Evolutionary conservation across 2,113 vertebrate species (phyloP).

Genomic region (Pica pica): DNA sequence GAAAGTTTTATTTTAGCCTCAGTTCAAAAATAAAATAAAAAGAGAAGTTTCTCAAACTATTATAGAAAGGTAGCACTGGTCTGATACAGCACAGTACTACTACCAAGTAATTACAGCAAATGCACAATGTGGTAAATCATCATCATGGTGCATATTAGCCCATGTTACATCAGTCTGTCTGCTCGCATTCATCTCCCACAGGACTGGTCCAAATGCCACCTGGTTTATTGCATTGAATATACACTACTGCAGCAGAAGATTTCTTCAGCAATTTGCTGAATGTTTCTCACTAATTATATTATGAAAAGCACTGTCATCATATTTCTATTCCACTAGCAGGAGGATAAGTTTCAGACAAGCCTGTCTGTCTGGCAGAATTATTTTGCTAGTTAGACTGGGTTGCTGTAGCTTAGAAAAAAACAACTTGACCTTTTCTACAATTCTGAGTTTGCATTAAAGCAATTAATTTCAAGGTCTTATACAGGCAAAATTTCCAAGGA

Average conservation of each 20-base stretch:
- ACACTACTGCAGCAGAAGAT: not conserved
- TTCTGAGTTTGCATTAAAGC: not conserved
- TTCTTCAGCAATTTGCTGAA: not conserved
- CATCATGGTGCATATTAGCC: not conserved
- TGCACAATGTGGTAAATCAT: not conserved
- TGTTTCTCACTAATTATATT: not conserved
- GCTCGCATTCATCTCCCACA: not conserved
- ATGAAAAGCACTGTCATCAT: not conserved
- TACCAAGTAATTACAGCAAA: not conserved
- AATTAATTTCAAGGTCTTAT: not conserved
- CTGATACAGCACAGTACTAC: not conserved
- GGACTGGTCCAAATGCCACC: not conserved
- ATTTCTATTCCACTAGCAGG: not conserved
- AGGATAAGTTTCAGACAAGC: not conserved
- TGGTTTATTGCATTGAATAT: not conserved
- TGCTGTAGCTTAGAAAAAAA: not conserved
- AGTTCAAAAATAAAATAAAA: not conserved
- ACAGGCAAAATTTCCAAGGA: not conserved
- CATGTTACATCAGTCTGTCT: not conserved
- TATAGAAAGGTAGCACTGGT: not conserved
- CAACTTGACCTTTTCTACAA: not conserved
- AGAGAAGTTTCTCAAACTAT: not conserved
- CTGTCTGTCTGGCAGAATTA: not conserved
- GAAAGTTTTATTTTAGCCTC: not conserved
- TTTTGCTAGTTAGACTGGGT: not conserved